Evolutionary conservation across 1,140 invertebrate species (phyloP).

Genomic region (Conus betulinus): DNA sequence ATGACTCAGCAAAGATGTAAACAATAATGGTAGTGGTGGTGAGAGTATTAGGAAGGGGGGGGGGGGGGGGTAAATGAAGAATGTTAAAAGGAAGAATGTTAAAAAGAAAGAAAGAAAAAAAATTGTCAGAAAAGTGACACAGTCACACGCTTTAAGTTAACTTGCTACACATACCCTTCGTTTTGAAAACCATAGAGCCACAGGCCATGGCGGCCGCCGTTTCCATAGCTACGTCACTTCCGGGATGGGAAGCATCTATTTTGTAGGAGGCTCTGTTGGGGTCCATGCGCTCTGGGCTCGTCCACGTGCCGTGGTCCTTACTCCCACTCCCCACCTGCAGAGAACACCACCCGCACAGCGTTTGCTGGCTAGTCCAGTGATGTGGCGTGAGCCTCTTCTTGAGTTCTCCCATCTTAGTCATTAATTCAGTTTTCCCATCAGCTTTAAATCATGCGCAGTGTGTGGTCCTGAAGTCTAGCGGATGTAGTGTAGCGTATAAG

Average conservation of each 20-base stretch:
- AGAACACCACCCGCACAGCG: not conserved
- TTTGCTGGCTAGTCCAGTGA: too few relatives aligned
- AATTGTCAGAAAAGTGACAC: not conserved
- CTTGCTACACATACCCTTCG: constrained; percentile 41
- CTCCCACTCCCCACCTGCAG: constrained; percentile 66
- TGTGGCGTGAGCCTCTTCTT: too few relatives aligned
- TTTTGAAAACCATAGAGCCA: constrained; percentile 79
- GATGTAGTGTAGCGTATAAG: too few relatives aligned
- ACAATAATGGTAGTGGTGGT: not conserved
- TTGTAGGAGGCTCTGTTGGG: constrained; percentile 80
- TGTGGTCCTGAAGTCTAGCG: too few relatives aligned
- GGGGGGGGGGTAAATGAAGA: not conserved
- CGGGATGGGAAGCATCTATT: constrained; percentile 78
- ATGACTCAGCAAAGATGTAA: too few relatives aligned
- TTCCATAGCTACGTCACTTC: constrained; percentile 81
- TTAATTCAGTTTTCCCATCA: too few relatives aligned
- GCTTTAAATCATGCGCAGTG: too few relatives aligned
- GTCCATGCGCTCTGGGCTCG: constrained; percentile 78
- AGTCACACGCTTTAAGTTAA: not conserved
- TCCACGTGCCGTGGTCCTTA: constrained; percentile 55
- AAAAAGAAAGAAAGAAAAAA: too few relatives aligned
- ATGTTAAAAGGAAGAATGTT: not conserved
- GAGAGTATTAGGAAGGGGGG: not conserved
- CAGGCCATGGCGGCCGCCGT: constrained; percentile 80
- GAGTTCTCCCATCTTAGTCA: too few relatives aligned